Percentiles rank a stretch among this genome's conserved stretches.
These are phyloP conservation scores for Platycnemis pennipes DNA, from an alignment of 2,888 invertebrate genomes.

Conservation along the genomic window DNA sequence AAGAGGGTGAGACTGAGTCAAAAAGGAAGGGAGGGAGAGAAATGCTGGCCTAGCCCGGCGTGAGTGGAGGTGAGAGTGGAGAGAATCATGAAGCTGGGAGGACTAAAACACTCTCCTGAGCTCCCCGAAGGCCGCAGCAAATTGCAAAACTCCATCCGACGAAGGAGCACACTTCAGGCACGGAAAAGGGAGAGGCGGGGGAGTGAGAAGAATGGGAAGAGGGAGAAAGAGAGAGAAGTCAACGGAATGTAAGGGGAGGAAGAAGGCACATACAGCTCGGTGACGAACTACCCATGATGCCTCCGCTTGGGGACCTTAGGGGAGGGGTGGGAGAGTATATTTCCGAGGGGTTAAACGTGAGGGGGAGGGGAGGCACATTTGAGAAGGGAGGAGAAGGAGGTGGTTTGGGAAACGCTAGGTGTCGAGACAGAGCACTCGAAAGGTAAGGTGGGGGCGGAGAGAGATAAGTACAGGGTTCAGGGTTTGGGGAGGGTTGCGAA, in stretches of 20 bases:
- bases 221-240: too few relatives aligned
- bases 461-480: too few relatives aligned
- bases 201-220: too few relatives aligned
- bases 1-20: too few relatives aligned
- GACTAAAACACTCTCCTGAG: not conserved
- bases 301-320: not conserved
- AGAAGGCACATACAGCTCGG: not conserved
- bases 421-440: too few relatives aligned
- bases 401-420: not conserved
- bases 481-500: not conserved
- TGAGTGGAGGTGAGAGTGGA: not conserved
- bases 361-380: not conserved
- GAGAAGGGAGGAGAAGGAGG: not conserved
- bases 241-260: not conserved
- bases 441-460: too few relatives aligned
- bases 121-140: slow-evolving; percentile 23
- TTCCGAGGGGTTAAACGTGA: not conserved
- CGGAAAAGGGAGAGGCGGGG: not conserved
- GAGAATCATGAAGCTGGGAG: not conserved
- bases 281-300: slow-evolving; percentile 35
- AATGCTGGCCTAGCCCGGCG: too few relatives aligned
- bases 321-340: not conserved
- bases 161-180: not conserved
- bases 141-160: slow-evolving; percentile 47
- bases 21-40: too few relatives aligned